Conservation (phyloP, 1,140 invertebrate species). For the Ceratina australensis region DNA sequence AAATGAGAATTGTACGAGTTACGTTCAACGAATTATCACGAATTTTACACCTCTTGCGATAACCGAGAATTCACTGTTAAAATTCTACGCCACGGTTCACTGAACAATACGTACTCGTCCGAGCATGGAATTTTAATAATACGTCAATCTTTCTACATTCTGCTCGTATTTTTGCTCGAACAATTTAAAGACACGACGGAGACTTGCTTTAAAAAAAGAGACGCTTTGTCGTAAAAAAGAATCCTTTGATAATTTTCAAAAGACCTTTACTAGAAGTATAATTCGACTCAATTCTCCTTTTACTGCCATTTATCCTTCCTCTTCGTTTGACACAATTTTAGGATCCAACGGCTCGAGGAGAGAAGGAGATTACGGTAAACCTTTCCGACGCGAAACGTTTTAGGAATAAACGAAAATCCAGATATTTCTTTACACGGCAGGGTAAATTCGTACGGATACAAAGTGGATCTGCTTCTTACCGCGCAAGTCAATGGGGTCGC, state of each 20-base stretch:
- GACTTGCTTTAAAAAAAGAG: too few relatives aligned
- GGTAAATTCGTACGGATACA: slow-evolving; percentile 8
- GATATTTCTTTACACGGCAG: neutral
- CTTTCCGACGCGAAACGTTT: neutral
- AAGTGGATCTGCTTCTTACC: slow-evolving; percentile 11
- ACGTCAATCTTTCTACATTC: too few relatives aligned
- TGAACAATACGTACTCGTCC: too few relatives aligned
- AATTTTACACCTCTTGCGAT: neutral
- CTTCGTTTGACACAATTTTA: neutral
- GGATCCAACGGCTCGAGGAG: too few relatives aligned
- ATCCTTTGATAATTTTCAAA: too few relatives aligned
- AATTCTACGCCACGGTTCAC: too few relatives aligned
- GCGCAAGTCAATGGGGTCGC: slow-evolving; percentile 22
- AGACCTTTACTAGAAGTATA: neutral
- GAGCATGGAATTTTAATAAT: too few relatives aligned
- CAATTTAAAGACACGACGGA: too few relatives aligned
- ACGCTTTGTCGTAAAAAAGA: too few relatives aligned
- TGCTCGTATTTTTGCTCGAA: too few relatives aligned
- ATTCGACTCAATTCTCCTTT: neutral
- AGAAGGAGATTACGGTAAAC: neutral
- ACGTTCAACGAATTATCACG: neutral
- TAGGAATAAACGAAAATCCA: neutral
- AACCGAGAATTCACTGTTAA: neutral
- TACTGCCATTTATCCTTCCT: neutral
- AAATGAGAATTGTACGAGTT: neutral